Evolutionary conservation across 1,140 invertebrate species (phyloP).

Genomic region (Drosophila prosaltans): DNA sequence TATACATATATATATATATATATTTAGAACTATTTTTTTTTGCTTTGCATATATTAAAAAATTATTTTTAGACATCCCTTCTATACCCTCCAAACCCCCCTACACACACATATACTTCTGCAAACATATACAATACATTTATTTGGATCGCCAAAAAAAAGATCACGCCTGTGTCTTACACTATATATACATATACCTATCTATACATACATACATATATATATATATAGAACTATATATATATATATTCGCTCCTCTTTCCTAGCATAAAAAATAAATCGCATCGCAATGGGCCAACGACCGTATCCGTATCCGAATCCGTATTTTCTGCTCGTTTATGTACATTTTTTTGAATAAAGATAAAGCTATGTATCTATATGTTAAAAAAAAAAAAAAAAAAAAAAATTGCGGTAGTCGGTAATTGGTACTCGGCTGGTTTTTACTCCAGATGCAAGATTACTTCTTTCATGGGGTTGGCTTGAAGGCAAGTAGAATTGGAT

Average conservation of each 20-base stretch:
- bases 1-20: slow-evolving; percentile 31
- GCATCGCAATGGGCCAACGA: slow-evolving; percentile 2
- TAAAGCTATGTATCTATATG: slow-evolving; percentile 39
- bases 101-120: neutral
- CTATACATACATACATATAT: neutral
- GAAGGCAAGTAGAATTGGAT: slow-evolving; percentile 1
- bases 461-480: slow-evolving; percentile 22
- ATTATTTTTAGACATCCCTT: slow-evolving; percentile 9
- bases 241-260: neutral
- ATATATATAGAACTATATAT: neutral
- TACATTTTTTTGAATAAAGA: slow-evolving; percentile 52
- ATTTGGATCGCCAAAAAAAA: slow-evolving; percentile 44
- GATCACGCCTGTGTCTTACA: slow-evolving; percentile 59
- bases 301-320: neutral
- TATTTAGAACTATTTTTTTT: slow-evolving; percentile 17
- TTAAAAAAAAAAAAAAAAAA: slow-evolving; percentile 32
- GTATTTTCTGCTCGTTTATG: slow-evolving; percentile 1
- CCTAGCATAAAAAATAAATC: neutral
- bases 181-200: neutral
- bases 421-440: neutral
- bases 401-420: slow-evolving; percentile 59
- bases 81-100: neutral
- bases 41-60: slow-evolving; percentile 10
- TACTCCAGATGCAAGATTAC: neutral
- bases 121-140: slow-evolving; percentile 1